Evolutionary conservation across 2,113 vertebrate genomes (phyloP).

Genomic region (Cebidichthys violaceus): DNA sequence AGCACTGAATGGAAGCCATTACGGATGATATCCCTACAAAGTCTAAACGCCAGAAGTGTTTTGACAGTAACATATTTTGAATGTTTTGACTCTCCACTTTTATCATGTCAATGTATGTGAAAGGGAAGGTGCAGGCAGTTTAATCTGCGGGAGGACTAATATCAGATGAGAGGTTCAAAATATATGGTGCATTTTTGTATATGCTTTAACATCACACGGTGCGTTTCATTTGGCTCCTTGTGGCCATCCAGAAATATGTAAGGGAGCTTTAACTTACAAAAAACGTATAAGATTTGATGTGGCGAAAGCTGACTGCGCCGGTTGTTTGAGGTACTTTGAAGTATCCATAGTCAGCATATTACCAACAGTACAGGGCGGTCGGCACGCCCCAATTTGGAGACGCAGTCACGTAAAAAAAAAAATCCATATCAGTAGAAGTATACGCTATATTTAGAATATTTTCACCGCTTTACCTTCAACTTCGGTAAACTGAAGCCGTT

Average conservation of each 20-base stretch:
- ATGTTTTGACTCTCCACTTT: conserved; percentile 28
- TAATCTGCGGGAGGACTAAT: conserved; percentile 22
- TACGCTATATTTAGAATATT: neutral
- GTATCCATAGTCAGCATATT: neutral
- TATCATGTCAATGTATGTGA: conserved; percentile 14
- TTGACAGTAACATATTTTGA: conserved; percentile 43
- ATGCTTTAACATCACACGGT: neutral
- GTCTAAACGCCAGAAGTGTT: conserved; percentile 35
- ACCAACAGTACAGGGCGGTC: neutral
- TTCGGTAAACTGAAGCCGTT: neutral
- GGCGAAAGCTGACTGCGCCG: conserved; percentile 1
- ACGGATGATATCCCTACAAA: conserved; percentile 29
- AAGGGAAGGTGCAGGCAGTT: conserved; percentile 32
- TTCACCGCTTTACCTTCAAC: neutral
- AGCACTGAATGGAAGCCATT: conserved; percentile 42
- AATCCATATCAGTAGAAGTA: neutral
- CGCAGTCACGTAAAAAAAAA: neutral
- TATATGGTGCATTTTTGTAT: neutral
- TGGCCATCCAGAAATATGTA: neutral
- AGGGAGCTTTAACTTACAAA: neutral
- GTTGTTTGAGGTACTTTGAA: neutral
- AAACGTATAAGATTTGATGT: neutral
- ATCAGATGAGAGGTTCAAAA: conserved; percentile 19
- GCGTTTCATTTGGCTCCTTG: conserved; percentile 19
- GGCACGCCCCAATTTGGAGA: neutral